These are phyloP conservation scores for Drosophila mercatorum DNA, from an alignment of 2,888 invertebrate species.

Conservation along the genomic window DNA sequence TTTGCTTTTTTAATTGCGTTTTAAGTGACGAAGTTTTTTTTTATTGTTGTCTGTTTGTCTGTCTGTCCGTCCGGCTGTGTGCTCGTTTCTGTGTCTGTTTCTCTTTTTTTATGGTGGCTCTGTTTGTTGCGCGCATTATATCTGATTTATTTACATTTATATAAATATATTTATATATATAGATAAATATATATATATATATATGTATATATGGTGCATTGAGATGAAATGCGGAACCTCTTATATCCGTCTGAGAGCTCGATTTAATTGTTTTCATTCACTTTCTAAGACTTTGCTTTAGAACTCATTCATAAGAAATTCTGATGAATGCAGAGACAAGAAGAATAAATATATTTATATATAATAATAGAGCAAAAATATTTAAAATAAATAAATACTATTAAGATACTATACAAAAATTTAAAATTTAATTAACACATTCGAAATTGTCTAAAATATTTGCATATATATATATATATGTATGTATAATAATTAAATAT, in stretches of 20 bases:
- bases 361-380: too few species aligned
- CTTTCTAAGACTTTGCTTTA: background rate
- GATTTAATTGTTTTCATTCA: slow-evolving; percentile 1
- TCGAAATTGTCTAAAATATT: background rate
- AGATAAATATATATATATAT: background rate
- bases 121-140: slow-evolving; percentile 18
- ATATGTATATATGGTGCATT: slow-evolving; percentile 1
- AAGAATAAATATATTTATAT: background rate
- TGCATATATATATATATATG: too few species aligned
- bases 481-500: background rate
- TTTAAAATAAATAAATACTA: too few species aligned
- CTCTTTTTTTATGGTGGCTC: slow-evolving; percentile 15
- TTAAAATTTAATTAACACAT: too few species aligned
- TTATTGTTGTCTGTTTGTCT: slow-evolving; percentile 10
- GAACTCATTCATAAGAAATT: slow-evolving; percentile 3
- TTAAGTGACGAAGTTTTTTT: slow-evolving; percentile 22
- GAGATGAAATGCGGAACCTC: slow-evolving; percentile 5
- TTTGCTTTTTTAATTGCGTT: slow-evolving; percentile 45
- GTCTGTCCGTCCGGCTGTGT: slow-evolving; percentile 41
- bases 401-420: too few species aligned
- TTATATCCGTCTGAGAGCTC: slow-evolving; percentile 4
- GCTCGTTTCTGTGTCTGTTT: slow-evolving; percentile 26
- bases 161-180: background rate
- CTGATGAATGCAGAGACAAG: background rate
- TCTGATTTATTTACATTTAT: slow-evolving; percentile 4